phyloP scores from a whole-genome alignment of 2,888 invertebrate species.

The Megamerina dolium region DNA sequence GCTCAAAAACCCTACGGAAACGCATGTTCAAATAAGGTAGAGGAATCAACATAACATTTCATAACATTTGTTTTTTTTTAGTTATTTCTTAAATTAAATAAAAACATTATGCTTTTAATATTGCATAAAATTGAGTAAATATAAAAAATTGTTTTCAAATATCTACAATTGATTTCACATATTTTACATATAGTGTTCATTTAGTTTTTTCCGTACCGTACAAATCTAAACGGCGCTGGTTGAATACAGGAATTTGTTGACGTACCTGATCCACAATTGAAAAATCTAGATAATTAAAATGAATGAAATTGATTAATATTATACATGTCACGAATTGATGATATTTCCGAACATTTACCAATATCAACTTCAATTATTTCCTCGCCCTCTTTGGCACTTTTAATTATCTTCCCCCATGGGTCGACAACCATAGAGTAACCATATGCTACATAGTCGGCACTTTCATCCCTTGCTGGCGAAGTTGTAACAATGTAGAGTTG shows the following conservation, averaged over 20 bases:
- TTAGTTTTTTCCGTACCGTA: conserved; percentile 50
- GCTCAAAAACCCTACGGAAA: conserved; percentile 32
- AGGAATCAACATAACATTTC: no score
- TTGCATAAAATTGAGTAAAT: no score
- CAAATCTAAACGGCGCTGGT: conserved; percentile 68
- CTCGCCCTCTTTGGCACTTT: conserved; percentile 63
- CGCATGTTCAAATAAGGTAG: not conserved
- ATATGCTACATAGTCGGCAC: conserved; percentile 82
- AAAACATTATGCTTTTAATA: no score
- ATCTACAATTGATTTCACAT: no score
- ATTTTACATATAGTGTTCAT: no score
- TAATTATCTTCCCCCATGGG: conserved; percentile 71
- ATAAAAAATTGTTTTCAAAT: no score
- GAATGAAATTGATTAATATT: no score
- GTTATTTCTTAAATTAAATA: no score
- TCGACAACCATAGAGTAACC: conserved; percentile 79
- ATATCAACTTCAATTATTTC: conserved; percentile 68
- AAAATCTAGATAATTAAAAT: conserved; percentile 58
- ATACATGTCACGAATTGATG: no score
- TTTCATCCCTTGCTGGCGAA: conserved; percentile 74
- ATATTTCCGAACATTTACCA: no score
- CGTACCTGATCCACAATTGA: conserved; percentile 68
- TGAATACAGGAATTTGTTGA: conserved; percentile 73
- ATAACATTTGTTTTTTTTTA: no score
- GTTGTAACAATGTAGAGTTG: conserved; percentile 82